phyloP scores from a whole-genome alignment of 2,113 vertebrate species.

The Pavo muticus region DNA sequence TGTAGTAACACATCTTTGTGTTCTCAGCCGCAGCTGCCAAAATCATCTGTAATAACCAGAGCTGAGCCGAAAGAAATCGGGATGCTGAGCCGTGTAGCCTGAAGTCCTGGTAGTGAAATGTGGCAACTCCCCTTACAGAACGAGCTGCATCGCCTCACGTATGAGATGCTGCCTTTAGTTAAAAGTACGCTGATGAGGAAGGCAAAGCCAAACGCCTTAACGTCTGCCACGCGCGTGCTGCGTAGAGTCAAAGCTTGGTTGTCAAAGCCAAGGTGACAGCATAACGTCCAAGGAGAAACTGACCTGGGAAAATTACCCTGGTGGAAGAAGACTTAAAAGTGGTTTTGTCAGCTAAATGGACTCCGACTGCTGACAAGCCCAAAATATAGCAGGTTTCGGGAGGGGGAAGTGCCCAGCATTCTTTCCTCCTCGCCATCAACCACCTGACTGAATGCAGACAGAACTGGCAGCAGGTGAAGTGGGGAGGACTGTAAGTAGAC shows the following conservation, averaged over 20 bases:
- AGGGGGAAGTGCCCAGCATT: neutral
- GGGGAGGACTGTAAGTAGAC: neutral
- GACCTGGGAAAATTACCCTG: neutral
- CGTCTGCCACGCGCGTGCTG: neutral
- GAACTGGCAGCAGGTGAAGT: neutral
- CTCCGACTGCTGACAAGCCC: neutral
- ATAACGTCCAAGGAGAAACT: neutral
- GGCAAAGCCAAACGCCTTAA: neutral
- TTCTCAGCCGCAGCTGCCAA: neutral
- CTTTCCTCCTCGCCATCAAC: neutral
- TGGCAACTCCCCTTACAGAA: neutral
- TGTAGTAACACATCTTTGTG: neutral
- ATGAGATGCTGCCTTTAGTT: neutral
- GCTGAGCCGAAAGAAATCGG: neutral
- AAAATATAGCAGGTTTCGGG: neutral
- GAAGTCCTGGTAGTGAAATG: neutral
- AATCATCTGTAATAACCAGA: neutral
- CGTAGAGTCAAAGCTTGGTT: neutral
- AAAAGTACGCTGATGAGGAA: neutral
- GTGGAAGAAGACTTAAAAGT: neutral
- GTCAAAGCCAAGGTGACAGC: conserved; percentile 1
- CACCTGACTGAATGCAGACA: neutral
- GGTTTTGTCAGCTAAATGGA: conserved; percentile 7
- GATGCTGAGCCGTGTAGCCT: neutral
- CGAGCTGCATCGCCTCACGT: neutral